A percentile compares a stretch with the other conserved stretches of the same genome.
Conservation (phyloP, 2,797 vertebrate genomes). For the Sphaeramia orbicularis region DNA sequence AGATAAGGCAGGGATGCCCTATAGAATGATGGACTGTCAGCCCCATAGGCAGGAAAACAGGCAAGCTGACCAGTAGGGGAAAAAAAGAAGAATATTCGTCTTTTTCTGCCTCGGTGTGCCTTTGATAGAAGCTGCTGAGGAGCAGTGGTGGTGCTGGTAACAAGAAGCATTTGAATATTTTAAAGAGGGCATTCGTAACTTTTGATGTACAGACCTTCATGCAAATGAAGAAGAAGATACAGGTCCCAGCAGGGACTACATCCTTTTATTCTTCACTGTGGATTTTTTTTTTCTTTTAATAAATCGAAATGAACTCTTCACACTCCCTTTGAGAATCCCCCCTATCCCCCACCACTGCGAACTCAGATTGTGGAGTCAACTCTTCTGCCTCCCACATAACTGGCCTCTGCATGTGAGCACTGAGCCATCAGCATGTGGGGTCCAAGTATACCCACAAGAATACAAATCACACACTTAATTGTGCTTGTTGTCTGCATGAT, state of each 20-base stretch:
- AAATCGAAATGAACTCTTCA: slow-evolving; percentile 94
- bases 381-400: slow-evolving; percentile 41
- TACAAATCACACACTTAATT: slow-evolving; percentile 26
- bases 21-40: slow-evolving; percentile 61
- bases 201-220: slow-evolving; percentile 97
- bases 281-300: slow-evolving; percentile 83
- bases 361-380: slow-evolving; percentile 84
- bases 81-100: slow-evolving; percentile 3
- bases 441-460: slow-evolving; percentile 28
- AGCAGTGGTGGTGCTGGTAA: slow-evolving; percentile 90
- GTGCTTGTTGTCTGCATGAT: slow-evolving; percentile 1
- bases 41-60: slow-evolving; percentile 59
- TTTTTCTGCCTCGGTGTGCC: not conserved
- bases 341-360: slow-evolving; percentile 35
- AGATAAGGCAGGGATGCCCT: slow-evolving; percentile 68
- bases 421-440: slow-evolving; percentile 16
- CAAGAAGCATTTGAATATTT: slow-evolving; percentile 95
- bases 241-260: slow-evolving; percentile 87
- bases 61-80: slow-evolving; percentile 57
- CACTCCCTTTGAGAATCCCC: slow-evolving; percentile 89
- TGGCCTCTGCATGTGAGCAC: slow-evolving; percentile 10
- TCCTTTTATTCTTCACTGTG: slow-evolving; percentile 89
- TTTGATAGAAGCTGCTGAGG: slow-evolving; percentile 64
- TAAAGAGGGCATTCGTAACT: slow-evolving; percentile 92
- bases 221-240: slow-evolving; percentile 91